Evolutionary conservation across 2,888 invertebrate genomes (phyloP), one percentile per base, ranked within the genome.

Genomic region (Gymnosoma rotundatum): DNA sequence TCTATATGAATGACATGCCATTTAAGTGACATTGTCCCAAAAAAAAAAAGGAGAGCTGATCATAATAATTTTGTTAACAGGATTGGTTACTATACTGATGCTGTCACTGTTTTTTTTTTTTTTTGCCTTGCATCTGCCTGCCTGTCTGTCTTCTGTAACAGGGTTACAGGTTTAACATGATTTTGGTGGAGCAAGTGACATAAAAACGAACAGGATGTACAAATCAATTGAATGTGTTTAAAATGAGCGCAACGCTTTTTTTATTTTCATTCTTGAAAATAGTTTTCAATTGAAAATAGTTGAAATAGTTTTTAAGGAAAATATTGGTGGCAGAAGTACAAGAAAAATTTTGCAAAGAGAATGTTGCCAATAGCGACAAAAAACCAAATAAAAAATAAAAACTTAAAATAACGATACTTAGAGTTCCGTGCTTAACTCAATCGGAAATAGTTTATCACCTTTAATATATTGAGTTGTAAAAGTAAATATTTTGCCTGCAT

Each of bases 11-110:
- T 85, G 76, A 83, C 79, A 73, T 73, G 83, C n/a, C 60, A 76
- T 83, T 85, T 81, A 60, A 66, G 72, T 76, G 79, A 76, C 79
- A 80, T 83, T 79, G 85, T 58, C 73, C 54, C 64, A 76, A 83
- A 50, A 20, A 32, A 8, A 38, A 12, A 2, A 50, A 75, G 16
- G 2, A 18, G 0, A 16, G 1, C 18, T 20, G 61, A 78, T 76
- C 72, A 67, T 63, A 56, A 73, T 76, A 80, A 73, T 74, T 56
- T 73, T 58, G 54, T 60, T 73, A 63, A 64, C 36, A 36, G 64
- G 73, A 45, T 36, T 54, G 56, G 56, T 12, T 18, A n/a, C 42
- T 12, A 14, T 4, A 20, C 21, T 61, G 38, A 25, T 16, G 20
- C 14, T 70, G 21, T n/a, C 32, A 32, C 5, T 32, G 8, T 32